These are phyloP conservation scores for Gambusia affinis DNA, from an alignment of 2,113 vertebrate genomes.

Conservation along the genomic window DNA sequence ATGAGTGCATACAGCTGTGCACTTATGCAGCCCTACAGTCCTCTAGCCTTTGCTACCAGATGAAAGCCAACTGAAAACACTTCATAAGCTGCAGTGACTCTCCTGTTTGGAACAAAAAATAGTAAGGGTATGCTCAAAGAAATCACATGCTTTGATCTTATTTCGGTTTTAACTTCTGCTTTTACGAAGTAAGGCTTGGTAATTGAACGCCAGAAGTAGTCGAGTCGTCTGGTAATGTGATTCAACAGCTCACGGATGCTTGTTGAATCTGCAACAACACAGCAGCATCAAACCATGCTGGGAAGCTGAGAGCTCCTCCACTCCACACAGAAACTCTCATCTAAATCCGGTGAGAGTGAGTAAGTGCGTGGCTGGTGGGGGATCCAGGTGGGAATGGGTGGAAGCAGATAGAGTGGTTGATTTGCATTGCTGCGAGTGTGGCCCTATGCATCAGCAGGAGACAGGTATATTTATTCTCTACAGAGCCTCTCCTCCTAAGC, in stretches of 20 bases:
- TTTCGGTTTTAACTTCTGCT: conserved; percentile 7
- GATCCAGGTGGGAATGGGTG: conserved; percentile 64
- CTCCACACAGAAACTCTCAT: conserved; percentile 30
- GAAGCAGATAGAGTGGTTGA: conserved; percentile 64
- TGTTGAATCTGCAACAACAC: conserved; percentile 37
- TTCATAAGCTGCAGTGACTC: conserved; percentile 22
- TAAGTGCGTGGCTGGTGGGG: conserved; percentile 33
- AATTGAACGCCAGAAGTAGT: conserved; percentile 50
- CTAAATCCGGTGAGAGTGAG: conserved; percentile 36
- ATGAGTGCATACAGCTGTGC: not conserved
- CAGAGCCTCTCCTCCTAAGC: conserved; percentile 70
- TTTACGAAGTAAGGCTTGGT: conserved; percentile 33
- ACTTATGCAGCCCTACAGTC: not conserved
- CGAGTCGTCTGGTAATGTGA: conserved; percentile 47
- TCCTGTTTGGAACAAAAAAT: conserved; percentile 22
- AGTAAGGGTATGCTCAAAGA: not conserved
- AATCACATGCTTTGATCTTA: not conserved
- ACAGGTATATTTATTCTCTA: conserved; percentile 79
- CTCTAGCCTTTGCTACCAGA: not conserved
- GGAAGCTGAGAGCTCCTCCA: conserved; percentile 34
- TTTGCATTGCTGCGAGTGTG: conserved; percentile 74
- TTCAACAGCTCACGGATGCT: conserved; percentile 19
- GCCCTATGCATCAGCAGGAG: conserved; percentile 74
- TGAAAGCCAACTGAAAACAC: conserved; percentile 14
- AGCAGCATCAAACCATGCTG: conserved; percentile 20